Evolutionary conservation across 2,888 invertebrate species (phyloP).

Genomic region (Rotaria socialis): DNA sequence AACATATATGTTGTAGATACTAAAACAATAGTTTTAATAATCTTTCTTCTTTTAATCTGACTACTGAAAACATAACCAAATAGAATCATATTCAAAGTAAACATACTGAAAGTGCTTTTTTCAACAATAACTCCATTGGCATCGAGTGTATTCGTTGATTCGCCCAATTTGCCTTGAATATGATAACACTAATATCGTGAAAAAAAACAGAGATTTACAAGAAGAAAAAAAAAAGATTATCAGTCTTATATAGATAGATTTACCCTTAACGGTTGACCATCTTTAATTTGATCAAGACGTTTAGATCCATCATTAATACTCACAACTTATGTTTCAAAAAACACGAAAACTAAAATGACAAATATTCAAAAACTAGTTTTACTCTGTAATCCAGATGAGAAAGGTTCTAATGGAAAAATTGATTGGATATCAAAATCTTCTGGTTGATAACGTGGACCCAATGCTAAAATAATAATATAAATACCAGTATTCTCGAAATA

Average conservation of each 20-base stretch:
- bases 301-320: slow-evolving; percentile 20
- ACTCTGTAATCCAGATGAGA: slow-evolving; percentile 27
- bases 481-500: neutral
- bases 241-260: neutral
- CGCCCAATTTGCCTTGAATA: slow-evolving; percentile 8
- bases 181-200: neutral
- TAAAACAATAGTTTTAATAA: too few relatives aligned
- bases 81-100: neutral
- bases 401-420: slow-evolving; percentile 15
- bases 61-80: neutral
- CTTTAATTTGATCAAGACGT: neutral
- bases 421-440: slow-evolving; percentile 4
- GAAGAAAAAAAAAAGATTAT: neutral
- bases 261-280: slow-evolving; percentile 7
- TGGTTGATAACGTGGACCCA: neutral
- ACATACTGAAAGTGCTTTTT: slow-evolving; percentile 4
- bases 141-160: slow-evolving; percentile 25
- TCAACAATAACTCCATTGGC: slow-evolving; percentile 34
- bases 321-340: neutral
- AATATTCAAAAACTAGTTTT: neutral
- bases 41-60: too few relatives aligned
- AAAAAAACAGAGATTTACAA: neutral
- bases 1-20: too few relatives aligned
- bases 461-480: neutral
- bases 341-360: neutral